Conservation (phyloP, 1,140 invertebrate genomes). For the Homalodisca vitripennis region DNA sequence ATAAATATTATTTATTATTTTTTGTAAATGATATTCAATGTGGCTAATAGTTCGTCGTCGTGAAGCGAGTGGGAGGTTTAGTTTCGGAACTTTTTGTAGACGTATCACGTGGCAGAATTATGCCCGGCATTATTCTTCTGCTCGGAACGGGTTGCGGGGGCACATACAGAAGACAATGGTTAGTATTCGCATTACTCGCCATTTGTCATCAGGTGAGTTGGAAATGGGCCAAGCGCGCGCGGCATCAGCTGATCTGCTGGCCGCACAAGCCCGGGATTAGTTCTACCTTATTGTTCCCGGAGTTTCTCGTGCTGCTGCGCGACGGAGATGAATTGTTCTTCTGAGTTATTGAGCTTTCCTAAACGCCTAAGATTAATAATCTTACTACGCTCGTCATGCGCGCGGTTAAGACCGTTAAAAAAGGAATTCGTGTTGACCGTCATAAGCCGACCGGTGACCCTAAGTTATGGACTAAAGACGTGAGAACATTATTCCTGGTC, state of each 20-base stretch:
- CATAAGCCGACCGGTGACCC: not conserved
- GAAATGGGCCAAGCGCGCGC: not conserved
- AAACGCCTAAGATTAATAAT: slow-evolving; percentile 7
- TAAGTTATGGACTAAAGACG: slow-evolving; percentile 21
- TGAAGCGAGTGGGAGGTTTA: not conserved
- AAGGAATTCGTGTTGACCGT: not conserved
- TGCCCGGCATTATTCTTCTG: not conserved
- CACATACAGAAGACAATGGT: slow-evolving; percentile 4
- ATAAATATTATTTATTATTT: too few relatives aligned
- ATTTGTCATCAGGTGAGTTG: not conserved
- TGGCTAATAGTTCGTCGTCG: too few relatives aligned
- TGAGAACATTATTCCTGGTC: slow-evolving; percentile 17
- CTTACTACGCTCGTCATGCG: not conserved
- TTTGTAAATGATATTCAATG: too few relatives aligned
- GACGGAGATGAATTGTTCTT: slow-evolving; percentile 2
- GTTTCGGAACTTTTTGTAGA: slow-evolving; percentile 12
- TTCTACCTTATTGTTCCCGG: not conserved
- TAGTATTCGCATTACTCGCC: not conserved
- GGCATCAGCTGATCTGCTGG: not conserved
- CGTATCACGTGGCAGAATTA: slow-evolving; percentile 23
- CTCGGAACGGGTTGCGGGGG: not conserved
- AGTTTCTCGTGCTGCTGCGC: not conserved
- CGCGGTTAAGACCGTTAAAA: slow-evolving; percentile 3
- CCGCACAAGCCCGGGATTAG: not conserved
- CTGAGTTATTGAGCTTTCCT: not conserved